Evolutionary conservation across 2,888 invertebrate species (phyloP).

Genomic region (Aplocera efformata): DNA sequence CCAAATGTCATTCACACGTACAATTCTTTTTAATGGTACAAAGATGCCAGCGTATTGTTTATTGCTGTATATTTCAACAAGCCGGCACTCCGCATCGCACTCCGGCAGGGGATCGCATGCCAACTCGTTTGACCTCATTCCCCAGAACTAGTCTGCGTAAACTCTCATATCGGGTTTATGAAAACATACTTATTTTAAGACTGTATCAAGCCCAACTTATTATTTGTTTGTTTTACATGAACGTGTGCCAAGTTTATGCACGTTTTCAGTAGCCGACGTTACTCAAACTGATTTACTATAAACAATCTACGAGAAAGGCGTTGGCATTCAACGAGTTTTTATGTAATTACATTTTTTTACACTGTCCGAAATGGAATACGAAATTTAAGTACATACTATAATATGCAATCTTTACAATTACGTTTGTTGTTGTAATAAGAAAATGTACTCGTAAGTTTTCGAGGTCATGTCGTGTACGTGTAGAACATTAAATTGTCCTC

Average conservation of each 20-base stretch:
- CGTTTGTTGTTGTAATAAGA: slow-evolving; percentile 37
- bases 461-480: slow-evolving; percentile 32
- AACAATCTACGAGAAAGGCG: slow-evolving; percentile 43
- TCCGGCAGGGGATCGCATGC: slow-evolving; percentile 55
- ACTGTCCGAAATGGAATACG: too few species aligned
- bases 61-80: slow-evolving; percentile 57
- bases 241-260: slow-evolving; percentile 66
- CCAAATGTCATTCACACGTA: slow-evolving; percentile 25
- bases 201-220: slow-evolving; percentile 57
- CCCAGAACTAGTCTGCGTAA: slow-evolving; percentile 68
- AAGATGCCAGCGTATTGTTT: slow-evolving; percentile 55
- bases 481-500: slow-evolving; percentile 37
- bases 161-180: slow-evolving; percentile 73
- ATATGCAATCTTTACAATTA: too few species aligned
- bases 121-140: slow-evolving; percentile 76
- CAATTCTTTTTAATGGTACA: slow-evolving; percentile 27
- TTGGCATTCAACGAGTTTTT: slow-evolving; percentile 34
- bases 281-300: slow-evolving; percentile 51
- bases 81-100: slow-evolving; percentile 22
- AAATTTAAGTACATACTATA: too few species aligned
- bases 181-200: slow-evolving; percentile 74
- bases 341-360: too few species aligned
- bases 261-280: slow-evolving; percentile 51
- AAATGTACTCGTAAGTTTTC: slow-evolving; percentile 31
- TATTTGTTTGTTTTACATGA: slow-evolving; percentile 67